phyloP scores from a whole-genome alignment of 2,888 invertebrate species.

The Drosophila emarginata region DNA sequence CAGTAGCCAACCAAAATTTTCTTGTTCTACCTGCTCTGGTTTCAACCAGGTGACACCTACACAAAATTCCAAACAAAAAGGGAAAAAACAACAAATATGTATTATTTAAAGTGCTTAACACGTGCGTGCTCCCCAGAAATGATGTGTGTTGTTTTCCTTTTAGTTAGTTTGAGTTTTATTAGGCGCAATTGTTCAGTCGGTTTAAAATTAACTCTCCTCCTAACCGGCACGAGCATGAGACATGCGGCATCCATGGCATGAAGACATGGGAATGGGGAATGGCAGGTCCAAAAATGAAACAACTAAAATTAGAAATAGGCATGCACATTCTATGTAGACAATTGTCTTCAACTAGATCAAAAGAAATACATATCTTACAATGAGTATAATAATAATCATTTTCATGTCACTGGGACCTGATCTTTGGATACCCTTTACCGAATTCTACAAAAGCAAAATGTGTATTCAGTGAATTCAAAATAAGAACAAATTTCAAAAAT shows the following conservation, averaged over 20 bases:
- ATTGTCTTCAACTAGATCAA: conserved; percentile 4
- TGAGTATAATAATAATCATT: background rate
- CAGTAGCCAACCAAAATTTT: background rate
- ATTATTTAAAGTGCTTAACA: background rate
- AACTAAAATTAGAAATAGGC: conserved; percentile 8
- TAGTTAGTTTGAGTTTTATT: conserved; percentile 23
- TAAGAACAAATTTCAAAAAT: no score
- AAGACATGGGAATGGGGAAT: no score
- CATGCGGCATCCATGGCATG: conserved; percentile 12
- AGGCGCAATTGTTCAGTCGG: conserved; percentile 29
- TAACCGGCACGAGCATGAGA: conserved; percentile 50
- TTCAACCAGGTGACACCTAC: conserved; percentile 4
- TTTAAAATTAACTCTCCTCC: conserved; percentile 43
- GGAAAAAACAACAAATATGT: background rate
- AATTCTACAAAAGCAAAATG: no score
- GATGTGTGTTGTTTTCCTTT: background rate
- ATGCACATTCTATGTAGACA: conserved; percentile 8
- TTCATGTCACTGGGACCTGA: no score
- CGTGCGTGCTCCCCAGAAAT: background rate
- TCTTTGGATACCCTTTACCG: no score
- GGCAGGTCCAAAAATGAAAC: conserved; percentile 17
- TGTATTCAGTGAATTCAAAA: no score
- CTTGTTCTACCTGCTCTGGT: background rate
- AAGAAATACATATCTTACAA: background rate
- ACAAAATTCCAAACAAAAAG: background rate